These are phyloP conservation scores for Prenolepis imparis DNA, from an alignment of 2,888 invertebrate genomes.

Conservation along the genomic window DNA sequence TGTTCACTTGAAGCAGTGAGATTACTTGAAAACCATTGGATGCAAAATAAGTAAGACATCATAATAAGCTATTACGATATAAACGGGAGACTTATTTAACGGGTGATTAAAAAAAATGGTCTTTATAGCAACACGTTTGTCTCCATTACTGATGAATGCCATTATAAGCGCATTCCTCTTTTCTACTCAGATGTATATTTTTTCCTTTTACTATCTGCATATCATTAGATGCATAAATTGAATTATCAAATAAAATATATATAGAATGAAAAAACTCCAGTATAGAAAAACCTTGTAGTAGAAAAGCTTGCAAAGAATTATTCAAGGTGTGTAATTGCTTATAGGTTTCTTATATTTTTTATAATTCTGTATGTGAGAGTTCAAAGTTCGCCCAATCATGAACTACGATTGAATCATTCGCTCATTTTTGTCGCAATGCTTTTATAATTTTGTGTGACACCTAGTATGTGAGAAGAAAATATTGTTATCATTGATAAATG, in stretches of 20 bases:
- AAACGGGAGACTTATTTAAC: too few species aligned
- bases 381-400: neutral
- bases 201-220: neutral
- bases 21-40: too few species aligned
- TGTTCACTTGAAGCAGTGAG: too few species aligned
- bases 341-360: neutral
- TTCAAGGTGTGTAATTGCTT: neutral
- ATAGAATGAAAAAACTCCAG: neutral
- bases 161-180: too few species aligned
- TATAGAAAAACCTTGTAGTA: neutral
- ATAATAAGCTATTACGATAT: too few species aligned
- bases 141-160: too few species aligned
- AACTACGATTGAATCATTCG: too few species aligned
- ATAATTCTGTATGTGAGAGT: neutral
- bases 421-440: neutral
- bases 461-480: neutral
- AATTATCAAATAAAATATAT: neutral
- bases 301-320: neutral
- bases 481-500: neutral
- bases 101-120: too few species aligned
- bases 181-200: neutral
- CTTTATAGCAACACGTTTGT: too few species aligned
- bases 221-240: neutral
- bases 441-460: conserved; percentile 2
- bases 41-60: too few species aligned